Conservation (phyloP, 2,888 invertebrate genomes). For the Melanostoma mellinum region DNA sequence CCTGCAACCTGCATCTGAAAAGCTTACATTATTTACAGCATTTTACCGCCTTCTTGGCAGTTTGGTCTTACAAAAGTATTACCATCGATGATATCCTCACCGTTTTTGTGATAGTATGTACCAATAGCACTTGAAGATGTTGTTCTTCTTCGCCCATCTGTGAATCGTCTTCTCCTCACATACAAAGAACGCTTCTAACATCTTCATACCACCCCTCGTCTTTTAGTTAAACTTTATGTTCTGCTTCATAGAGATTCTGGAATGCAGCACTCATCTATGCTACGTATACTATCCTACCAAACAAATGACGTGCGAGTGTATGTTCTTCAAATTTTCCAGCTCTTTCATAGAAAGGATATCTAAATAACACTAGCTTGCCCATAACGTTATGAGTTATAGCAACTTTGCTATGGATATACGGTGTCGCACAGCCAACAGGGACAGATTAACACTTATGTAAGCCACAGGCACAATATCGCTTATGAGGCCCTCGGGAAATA, state of each 20-base stretch:
- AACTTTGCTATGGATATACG: conserved; percentile 25
- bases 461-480: background rate
- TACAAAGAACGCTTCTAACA: background rate
- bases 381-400: conserved; percentile 57
- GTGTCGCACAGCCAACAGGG: conserved; percentile 19
- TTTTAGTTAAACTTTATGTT: conserved; percentile 64
- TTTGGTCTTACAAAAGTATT: conserved; percentile 58
- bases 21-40: conserved; percentile 67
- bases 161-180: background rate
- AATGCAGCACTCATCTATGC: conserved; percentile 6
- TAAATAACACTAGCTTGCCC: conserved; percentile 48
- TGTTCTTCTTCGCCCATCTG: conserved; percentile 44
- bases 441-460: background rate
- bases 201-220: conserved; percentile 7
- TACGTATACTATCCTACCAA: background rate
- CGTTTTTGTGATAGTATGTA: conserved; percentile 50
- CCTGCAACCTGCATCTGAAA: conserved; percentile 66
- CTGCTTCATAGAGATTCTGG: conserved; percentile 45
- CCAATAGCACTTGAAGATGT: conserved; percentile 55
- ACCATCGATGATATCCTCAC: conserved; percentile 70
- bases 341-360: conserved; percentile 25
- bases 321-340: conserved; percentile 23
- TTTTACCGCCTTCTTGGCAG: conserved; percentile 64
- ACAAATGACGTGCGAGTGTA: background rate
- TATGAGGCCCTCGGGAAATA: too few species aligned